Evolutionary conservation across 2,113 vertebrate species (phyloP).

Genomic region (Toxotes jaculatrix): DNA sequence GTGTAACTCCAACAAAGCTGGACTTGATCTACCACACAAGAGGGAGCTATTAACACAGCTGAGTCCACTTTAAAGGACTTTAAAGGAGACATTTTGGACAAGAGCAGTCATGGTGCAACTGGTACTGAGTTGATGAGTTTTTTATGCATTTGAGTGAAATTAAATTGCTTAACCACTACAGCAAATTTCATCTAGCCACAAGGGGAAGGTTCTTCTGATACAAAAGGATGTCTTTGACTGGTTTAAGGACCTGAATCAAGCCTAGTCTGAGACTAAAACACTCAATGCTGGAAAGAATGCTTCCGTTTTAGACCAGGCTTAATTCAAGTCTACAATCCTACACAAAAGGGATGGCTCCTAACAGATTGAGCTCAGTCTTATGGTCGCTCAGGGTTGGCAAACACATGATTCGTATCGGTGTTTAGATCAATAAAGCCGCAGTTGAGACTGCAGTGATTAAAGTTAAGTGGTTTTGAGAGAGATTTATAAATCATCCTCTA

Average conservation of each 20-base stretch:
- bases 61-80: slow-evolving; percentile 1
- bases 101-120: not conserved
- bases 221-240: slow-evolving; percentile 4
- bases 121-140: not conserved
- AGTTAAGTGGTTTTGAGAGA: not conserved
- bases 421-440: slow-evolving; percentile 2
- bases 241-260: slow-evolving; percentile 14
- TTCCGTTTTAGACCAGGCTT: slow-evolving; percentile 1
- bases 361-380: not conserved
- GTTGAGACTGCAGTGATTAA: not conserved
- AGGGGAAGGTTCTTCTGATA: not conserved
- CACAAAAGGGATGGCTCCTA: not conserved
- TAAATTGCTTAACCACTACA: not conserved
- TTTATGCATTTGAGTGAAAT: not conserved
- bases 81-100: slow-evolving; percentile 1
- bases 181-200: slow-evolving; percentile 16
- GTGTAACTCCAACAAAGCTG: not conserved
- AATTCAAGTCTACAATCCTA: slow-evolving; percentile 9
- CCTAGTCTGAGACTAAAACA: slow-evolving; percentile 11
- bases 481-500: not conserved
- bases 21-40: slow-evolving; percentile 29
- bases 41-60: slow-evolving; percentile 13
- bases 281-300: not conserved
- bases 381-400: slow-evolving; percentile 38
- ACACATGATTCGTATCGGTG: slow-evolving; percentile 27